These are phyloP conservation scores for Gavia stellata DNA, from an alignment of 2,113 vertebrate species.

Conservation along the genomic window DNA sequence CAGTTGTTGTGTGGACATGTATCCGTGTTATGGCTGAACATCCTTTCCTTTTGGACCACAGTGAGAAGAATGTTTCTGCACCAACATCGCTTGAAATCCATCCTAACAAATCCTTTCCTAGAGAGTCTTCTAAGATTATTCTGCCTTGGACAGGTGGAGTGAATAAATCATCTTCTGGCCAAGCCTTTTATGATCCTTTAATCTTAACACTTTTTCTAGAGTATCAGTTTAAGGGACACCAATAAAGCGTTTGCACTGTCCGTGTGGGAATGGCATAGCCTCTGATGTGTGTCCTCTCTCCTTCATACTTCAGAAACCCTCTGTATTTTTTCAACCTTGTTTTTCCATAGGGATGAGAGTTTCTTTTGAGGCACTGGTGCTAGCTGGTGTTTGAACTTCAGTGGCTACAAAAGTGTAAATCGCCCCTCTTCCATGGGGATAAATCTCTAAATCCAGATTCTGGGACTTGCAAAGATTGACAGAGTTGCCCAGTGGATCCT, in stretches of 20 bases:
- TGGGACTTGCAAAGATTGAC: neutral
- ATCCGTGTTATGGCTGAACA: rapidly evolving
- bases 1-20: rapidly evolving
- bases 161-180: neutral
- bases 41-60: neutral
- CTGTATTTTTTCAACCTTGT: neutral
- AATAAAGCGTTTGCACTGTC: neutral
- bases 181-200: neutral
- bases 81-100: neutral
- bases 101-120: neutral
- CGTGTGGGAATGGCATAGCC: neutral
- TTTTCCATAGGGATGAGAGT: neutral
- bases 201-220: neutral
- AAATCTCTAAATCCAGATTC: neutral
- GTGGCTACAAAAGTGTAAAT: neutral
- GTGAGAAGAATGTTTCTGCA: neutral
- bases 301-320: neutral
- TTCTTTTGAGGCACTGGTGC: neutral
- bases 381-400: neutral
- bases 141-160: neutral
- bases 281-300: neutral
- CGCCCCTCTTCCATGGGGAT: neutral
- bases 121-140: neutral
- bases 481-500: neutral
- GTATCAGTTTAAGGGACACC: neutral